A percentile compares a stretch with the other conserved stretches of the same genome.
These are phyloP conservation scores for Mythimna pallens DNA, from an alignment of 2,888 invertebrate species.

Conservation along the genomic window DNA sequence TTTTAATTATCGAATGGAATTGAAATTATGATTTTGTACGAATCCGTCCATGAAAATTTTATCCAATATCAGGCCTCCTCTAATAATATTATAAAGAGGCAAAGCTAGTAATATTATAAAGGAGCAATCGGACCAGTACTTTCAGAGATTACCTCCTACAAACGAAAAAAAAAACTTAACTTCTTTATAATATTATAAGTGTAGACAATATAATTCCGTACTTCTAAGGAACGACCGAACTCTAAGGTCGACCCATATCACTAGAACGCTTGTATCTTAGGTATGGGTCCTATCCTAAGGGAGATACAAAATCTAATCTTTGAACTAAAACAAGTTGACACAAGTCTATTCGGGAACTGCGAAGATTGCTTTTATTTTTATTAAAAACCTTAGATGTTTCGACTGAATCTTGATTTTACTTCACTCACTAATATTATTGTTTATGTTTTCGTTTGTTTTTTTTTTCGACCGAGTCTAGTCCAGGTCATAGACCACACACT, in stretches of 20 bases:
- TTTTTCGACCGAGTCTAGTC: no score
- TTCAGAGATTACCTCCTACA: no score
- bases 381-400: background rate
- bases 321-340: slow-evolving; percentile 18
- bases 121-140: no score
- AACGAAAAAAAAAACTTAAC: no score
- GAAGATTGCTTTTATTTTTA: background rate
- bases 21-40: background rate
- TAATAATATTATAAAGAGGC: no score
- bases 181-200: no score
- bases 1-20: slow-evolving; percentile 11
- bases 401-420: background rate
- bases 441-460: no score
- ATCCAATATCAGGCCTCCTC: no score
- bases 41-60: background rate
- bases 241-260: slow-evolving; percentile 17
- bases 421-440: no score
- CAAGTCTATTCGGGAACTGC: slow-evolving; percentile 24
- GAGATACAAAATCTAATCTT: slow-evolving; percentile 6
- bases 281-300: slow-evolving; percentile 13
- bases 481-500: no score
- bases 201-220: slow-evolving; percentile 3
- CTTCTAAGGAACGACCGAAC: slow-evolving; percentile 1
- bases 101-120: no score
- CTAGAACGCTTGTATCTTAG: slow-evolving; percentile 11